These are phyloP conservation scores for Xestia ashworthii DNA, from an alignment of 2,888 invertebrate species.

Conservation along the genomic window DNA sequence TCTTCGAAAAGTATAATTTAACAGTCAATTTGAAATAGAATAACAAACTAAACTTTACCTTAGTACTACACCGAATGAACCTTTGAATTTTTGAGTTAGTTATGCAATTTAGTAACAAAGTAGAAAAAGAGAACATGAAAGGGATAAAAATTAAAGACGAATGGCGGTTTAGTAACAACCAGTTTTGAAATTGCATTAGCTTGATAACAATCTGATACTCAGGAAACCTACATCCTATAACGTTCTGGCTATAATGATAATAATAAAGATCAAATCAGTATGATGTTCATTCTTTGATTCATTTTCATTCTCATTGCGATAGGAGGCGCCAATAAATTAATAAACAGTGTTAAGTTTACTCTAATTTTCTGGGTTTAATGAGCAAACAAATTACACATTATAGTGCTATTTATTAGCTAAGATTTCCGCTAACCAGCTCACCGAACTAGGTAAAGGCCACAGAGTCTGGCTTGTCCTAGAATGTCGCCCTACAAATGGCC, in stretches of 20 bases:
- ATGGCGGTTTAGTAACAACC: not conserved
- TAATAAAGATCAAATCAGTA: not conserved
- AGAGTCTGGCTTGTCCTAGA: conserved; percentile 44
- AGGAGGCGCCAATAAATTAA: not conserved
- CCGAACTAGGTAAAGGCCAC: conserved; percentile 63
- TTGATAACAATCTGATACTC: not conserved
- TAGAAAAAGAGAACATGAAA: not conserved
- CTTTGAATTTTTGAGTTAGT: conserved; percentile 15
- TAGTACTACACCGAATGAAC: not conserved
- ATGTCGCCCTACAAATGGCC: conserved; percentile 56
- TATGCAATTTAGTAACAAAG: too few species aligned
- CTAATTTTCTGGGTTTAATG: conserved; percentile 8
- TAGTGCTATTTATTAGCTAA: conserved; percentile 32
- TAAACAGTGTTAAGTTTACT: not conserved
- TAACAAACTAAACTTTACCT: conserved; percentile 1
- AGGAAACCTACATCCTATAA: conserved; percentile 2
- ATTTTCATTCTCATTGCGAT: not conserved
- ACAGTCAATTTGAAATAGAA: not conserved
- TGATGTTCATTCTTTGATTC: conserved; percentile 2
- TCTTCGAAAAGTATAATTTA: not conserved
- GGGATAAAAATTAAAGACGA: conserved; percentile 1
- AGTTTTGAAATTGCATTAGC: not conserved
- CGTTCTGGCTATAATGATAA: conserved; percentile 1
- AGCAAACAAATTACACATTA: conserved; percentile 3
- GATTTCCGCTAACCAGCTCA: conserved; percentile 44